Conservation (phyloP, 1,140 invertebrate species). For the Spodoptera litura region DNA sequence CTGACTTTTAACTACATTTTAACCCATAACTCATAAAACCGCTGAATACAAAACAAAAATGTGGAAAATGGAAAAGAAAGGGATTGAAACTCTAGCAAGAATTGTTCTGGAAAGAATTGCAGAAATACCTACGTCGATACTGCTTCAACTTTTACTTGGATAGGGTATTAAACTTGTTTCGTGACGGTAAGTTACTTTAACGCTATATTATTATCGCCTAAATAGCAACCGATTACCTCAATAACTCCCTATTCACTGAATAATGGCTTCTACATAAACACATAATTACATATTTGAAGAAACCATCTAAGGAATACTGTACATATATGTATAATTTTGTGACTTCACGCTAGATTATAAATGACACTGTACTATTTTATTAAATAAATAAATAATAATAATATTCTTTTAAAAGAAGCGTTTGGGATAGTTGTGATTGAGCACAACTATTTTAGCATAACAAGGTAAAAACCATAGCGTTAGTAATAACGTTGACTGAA, state of each 20-base stretch:
- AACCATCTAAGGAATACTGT: too few relatives aligned
- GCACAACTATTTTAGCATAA: conserved; percentile 5
- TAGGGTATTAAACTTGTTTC: conserved; percentile 2
- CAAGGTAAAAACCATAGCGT: conserved; percentile 49
- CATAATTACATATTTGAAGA: too few relatives aligned
- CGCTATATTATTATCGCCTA: neutral
- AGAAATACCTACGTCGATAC: conserved; percentile 20
- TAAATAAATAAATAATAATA: too few relatives aligned
- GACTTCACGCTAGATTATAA: too few relatives aligned
- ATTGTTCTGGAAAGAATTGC: conserved; percentile 33
- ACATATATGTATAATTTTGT: too few relatives aligned
- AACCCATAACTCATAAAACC: conserved; percentile 38
- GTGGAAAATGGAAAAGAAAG: conserved; percentile 28
- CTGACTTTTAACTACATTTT: conserved; percentile 44
- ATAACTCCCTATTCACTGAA: too few relatives aligned
- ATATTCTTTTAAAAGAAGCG: too few relatives aligned
- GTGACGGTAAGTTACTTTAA: neutral
- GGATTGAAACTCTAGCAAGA: conserved; percentile 37
- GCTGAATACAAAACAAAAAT: conserved; percentile 45
- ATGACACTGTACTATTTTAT: too few relatives aligned
- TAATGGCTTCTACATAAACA: too few relatives aligned
- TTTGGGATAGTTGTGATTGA: neutral
- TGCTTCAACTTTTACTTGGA: conserved; percentile 13
- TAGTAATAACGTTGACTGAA: conserved; percentile 61
- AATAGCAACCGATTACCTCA: too few relatives aligned